Evolutionary conservation across 2,888 invertebrate species (phyloP), one percentile per base, ranked within the genome.

Genomic region (Limnephilus marmoratus): DNA sequence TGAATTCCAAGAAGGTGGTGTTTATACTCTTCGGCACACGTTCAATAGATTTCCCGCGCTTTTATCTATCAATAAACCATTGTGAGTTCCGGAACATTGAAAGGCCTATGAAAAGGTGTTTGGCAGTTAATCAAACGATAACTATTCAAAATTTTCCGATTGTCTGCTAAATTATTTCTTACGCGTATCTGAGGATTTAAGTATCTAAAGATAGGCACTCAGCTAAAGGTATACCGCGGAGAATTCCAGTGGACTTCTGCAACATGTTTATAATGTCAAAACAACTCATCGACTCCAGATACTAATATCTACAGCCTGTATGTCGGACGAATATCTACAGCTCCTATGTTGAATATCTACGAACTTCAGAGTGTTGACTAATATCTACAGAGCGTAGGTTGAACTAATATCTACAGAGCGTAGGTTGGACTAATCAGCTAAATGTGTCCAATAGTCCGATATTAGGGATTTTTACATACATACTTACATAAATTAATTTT

Each of bases 141-240:
- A 90, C n/a, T 31, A 90, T 90, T 90, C 90, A 90, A 90, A n/a
- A 15, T 34, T 24, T 81, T 81, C 15, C 37, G 15, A n/a, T 24
- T 49, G 83, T 90, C 90, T 24, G 82, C 83, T 82, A 81, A 82
- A 82, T 90, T 90, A 83, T 90, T 90, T 90, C 82, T 53, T 90
- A 90, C 81, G 83, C 90, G 90, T 90, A 37, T 89, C 81, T 7
- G 18, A 89, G 81, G 24, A n/a, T 86, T 86, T 86, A 41, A 45
- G 45, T 15, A 86, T 86, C 86, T 86, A 86, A 45, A 37, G 15
- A 86, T 86, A 45, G 86, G 29, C 49, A 86, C 24, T 68, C 68
- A 2, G n/a, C 68, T 68, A 68, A 68, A 68, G 68, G 24, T 68
- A n/a, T 68, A 68, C 24, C 68, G 68, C 68, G 24, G n/a, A n/a